These are phyloP conservation scores for Stichodactyla mertensii DNA, from an alignment of 64 coral and sea anemone species.

Conservation along the genomic window DNA sequence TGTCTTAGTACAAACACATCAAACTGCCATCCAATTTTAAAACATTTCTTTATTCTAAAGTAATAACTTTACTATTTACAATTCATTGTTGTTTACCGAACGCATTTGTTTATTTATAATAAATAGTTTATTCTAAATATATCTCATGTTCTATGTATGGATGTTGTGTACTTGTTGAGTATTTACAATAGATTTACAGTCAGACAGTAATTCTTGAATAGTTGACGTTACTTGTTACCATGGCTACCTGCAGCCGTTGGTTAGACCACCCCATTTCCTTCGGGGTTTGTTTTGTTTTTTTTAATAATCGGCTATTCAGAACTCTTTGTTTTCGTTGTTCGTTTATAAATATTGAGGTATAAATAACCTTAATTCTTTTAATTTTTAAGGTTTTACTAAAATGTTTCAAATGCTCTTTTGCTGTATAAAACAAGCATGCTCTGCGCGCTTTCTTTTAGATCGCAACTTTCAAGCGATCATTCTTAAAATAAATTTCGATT, in stretches of 20 bases:
- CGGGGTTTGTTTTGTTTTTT: background rate
- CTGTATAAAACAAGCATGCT: background rate
- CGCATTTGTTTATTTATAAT: background rate
- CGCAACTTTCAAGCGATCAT: background rate
- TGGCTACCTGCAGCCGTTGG: constrained; percentile 9
- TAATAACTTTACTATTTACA: background rate
- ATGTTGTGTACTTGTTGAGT: background rate
- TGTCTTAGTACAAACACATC: background rate
- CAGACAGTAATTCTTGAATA: background rate
- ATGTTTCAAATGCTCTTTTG: background rate
- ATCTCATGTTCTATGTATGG: background rate
- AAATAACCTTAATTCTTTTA: background rate
- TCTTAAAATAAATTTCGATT: too few species aligned
- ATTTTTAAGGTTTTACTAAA: background rate
- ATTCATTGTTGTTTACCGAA: background rate
- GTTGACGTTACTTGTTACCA: background rate
- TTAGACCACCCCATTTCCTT: background rate
- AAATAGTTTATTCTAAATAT: constrained; percentile 8
- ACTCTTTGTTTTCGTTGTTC: background rate
- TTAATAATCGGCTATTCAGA: background rate
- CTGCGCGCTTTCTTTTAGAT: background rate
- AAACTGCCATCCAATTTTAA: background rate
- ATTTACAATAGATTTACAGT: background rate
- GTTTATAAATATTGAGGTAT: background rate
- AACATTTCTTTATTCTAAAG: constrained; percentile 10